Evolutionary conservation across 2,888 invertebrate genomes (phyloP), one percentile per base, ranked within the genome.

Genomic region (Alsophila aescularia): DNA sequence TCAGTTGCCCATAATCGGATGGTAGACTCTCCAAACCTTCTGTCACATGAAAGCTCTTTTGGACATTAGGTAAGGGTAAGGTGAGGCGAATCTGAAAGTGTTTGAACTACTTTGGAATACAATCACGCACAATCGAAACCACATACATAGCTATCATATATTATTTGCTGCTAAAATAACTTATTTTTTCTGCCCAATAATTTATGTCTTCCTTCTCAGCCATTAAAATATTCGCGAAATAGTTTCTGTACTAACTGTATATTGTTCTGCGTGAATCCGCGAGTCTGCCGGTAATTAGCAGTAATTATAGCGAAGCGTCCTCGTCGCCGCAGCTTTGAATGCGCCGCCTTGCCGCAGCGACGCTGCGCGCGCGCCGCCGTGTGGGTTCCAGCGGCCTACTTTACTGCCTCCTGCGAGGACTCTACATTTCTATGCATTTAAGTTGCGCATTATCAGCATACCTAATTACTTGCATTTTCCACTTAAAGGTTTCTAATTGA

Each of bases 251-350:
- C 12, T 60, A 62, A 72, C 67, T 55, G 53, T 51, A 53, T 18
- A 45, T 64, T 73, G 40, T 24, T 24, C 70, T 68, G 70, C 61
- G 66, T 62, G 37, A 62, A n/a, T n/a, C 63, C 65, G 61, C 60
- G 44, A 39, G 40, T 37, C 24, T 21, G 47, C 36, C 36, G 41
- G 32, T 49, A 49, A 54, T 54, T 54, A 54, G 42, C 36, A 16
- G 24, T 24, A 37, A 49, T 49, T 47, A 49, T 49, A 49, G 34
- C 37, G 10, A 31, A 31, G 35, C 15, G 7, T 4, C n/a, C n/a
- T n/a, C n/a, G n/a, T n/a, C n/a, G n/a, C n/a, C n/a, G n/a, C n/a
- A n/a, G 42, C 37, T 54, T 37, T 54, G 53, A 54, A 39, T 13
- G 34, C 43, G 43, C 53, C 53, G 53, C 32, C 53, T 7, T 31